Base-by-base conservation (phyloP, 1,140 invertebrate genomes). In the Micrasema longulum region DNA sequence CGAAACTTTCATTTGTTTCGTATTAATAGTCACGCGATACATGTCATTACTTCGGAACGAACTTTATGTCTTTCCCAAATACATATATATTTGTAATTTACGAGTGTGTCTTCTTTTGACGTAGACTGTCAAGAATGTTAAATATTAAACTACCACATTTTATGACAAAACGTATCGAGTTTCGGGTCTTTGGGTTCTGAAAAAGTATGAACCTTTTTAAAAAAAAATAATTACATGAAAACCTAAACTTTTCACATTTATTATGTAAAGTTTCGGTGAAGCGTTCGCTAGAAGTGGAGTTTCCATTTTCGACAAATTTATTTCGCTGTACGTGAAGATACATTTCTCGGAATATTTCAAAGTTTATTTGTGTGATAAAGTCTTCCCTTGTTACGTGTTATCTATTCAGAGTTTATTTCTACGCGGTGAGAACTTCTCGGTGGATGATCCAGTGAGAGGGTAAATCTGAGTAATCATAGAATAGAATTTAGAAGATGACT, bases 21-120 rank as follows among this genome's bases (percentile, higher is more conserved):
- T 64, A 31, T 26, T 45, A 63, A 63, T 23, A 22, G 60, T 64
- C 60, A 64, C 60, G 60, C 60, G 43, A 64, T 36, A 31, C 38
- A 36, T 16, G 57, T 43, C 38, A 41, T 62, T 43, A 43, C 38
- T 62, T 62, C 36, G 9, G 12, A 9, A 31, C 31, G 52, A 22
- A 62, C 43, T 62, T 43, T 62, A 62, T 62, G 12, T 12, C 38
- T 55, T 55, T 35, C 9, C 20, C 26, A 7, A 31, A 31, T 31
- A 48, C 16, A 48, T 16, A 20, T 18, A 48, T 20, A 20, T 48
- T 6, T 48, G 12, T 55, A 26, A 31, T 55, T 55, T 55, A 55
- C 35, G 52, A 14, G 26, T 31, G 26, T 2, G 26, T 31, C 26
- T 31, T 31, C 26, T 31, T 31, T 7, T 7, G 7, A 31, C 26